Evolutionary conservation across 2,888 invertebrate genomes (phyloP).

Genomic region (Auanema sp.): DNA sequence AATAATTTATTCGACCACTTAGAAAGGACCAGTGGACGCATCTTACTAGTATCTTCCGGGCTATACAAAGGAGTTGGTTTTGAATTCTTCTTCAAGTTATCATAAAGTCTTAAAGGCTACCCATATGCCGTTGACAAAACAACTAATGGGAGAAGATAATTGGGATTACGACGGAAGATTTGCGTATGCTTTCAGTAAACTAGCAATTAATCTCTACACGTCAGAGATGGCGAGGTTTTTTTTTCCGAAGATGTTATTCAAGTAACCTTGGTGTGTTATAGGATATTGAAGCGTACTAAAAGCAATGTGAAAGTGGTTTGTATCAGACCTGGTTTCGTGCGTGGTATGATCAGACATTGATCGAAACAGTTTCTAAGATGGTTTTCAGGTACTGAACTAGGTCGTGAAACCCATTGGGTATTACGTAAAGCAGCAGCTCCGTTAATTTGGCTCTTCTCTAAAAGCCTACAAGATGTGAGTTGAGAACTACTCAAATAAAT

Average conservation of each 20-base stretch:
- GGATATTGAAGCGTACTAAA: conserved; percentile 9
- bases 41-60: conserved; percentile 66
- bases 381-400: conserved; percentile 47
- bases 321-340: conserved; percentile 54
- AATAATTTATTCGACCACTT: conserved; percentile 66
- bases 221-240: conserved; percentile 21
- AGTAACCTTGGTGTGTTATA: conserved; percentile 3
- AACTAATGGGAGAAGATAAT: conserved; percentile 38
- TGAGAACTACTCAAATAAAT: not conserved
- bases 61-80: conserved; percentile 52
- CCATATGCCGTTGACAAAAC: conserved; percentile 18
- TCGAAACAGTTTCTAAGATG: conserved; percentile 9
- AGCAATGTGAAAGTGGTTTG: conserved; percentile 33
- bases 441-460: conserved; percentile 58
- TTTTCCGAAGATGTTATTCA: not conserved
- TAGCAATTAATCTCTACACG: conserved; percentile 58
- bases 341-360: not conserved
- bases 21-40: conserved; percentile 72
- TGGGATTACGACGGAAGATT: conserved; percentile 57
- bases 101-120: not conserved
- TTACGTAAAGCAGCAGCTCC: conserved; percentile 56
- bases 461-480: conserved; percentile 49
- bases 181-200: conserved; percentile 63
- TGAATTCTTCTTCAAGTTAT: not conserved
- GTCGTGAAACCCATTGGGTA: conserved; percentile 52